These are phyloP conservation scores for Trematomus loennbergii DNA, from an alignment of 2,113 vertebrate genomes.

Conservation along the genomic window DNA sequence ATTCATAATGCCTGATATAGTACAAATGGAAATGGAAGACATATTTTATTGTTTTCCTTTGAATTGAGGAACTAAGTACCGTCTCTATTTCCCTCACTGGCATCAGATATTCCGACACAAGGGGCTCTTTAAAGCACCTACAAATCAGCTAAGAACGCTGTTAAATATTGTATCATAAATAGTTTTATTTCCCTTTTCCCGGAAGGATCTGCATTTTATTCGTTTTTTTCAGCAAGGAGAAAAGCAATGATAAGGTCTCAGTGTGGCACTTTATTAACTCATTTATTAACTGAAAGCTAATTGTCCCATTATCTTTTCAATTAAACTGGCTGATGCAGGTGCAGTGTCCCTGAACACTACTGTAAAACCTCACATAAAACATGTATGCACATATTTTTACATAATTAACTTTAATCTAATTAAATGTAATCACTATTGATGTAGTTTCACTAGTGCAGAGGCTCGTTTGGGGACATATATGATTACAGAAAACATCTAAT, in stretches of 20 bases:
- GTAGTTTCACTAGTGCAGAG: neutral
- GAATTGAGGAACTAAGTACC: slow-evolving; percentile 12
- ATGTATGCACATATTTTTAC: neutral
- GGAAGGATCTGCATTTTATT: slow-evolving; percentile 4
- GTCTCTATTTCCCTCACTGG: neutral
- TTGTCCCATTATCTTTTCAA: slow-evolving; percentile 41
- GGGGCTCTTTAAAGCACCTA: neutral
- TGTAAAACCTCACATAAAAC: neutral
- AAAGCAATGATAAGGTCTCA: neutral
- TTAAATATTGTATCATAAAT: slow-evolving; percentile 7
- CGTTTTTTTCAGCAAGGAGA: neutral
- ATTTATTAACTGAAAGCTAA: slow-evolving; percentile 37
- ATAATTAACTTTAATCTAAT: neutral
- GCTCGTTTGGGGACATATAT: neutral
- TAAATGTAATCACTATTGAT: slow-evolving; percentile 9
- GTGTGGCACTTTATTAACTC: slow-evolving; percentile 21
- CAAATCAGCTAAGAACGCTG: neutral
- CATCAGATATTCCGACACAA: neutral
- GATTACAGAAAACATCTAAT: neutral
- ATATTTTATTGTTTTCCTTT: neutral
- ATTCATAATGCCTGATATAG: neutral
- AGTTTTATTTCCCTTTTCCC: neutral
- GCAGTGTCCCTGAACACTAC: neutral
- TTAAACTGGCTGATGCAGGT: slow-evolving; percentile 33
- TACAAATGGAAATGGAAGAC: no score